These are phyloP conservation scores for Brachyrhaphis roseni DNA, from an alignment of 2,797 vertebrate genomes.

Conservation along the genomic window DNA sequence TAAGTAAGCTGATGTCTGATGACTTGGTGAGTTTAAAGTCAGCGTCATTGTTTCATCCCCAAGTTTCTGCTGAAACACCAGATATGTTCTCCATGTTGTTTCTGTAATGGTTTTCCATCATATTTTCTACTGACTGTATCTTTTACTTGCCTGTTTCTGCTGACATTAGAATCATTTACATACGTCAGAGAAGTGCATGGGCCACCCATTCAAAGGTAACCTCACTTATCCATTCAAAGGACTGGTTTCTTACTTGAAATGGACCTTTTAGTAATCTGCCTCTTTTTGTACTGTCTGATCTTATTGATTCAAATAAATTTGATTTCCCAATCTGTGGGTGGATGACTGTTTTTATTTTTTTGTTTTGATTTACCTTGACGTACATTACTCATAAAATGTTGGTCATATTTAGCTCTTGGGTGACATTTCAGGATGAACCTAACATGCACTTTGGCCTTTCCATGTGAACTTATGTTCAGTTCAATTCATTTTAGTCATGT, in stretches of 20 bases:
- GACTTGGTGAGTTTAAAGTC: neutral
- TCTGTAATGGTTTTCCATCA: constrained; percentile 5
- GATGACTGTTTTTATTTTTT: neutral
- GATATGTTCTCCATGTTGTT: neutral
- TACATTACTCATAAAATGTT: neutral
- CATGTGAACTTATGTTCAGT: neutral
- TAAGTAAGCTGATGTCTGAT: neutral
- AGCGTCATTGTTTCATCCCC: constrained; percentile 3
- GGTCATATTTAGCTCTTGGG: neutral
- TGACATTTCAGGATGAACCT: neutral
- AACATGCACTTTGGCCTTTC: neutral
- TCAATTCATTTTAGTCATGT: too few species aligned
- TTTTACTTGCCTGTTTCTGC: constrained; percentile 8
- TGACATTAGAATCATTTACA: constrained; percentile 13
- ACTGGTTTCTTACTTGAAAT: constrained; percentile 74
- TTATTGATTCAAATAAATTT: constrained; percentile 68
- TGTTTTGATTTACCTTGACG: neutral
- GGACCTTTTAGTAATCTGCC: constrained; percentile 58
- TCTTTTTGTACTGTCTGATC: constrained; percentile 69
- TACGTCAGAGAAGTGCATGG: constrained; percentile 25
- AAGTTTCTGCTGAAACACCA: constrained; percentile 5
- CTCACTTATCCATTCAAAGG: constrained; percentile 50
- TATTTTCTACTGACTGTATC: neutral
- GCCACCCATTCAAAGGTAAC: constrained; percentile 28
- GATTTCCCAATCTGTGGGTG: constrained; percentile 50